Evolutionary conservation across 2,797 vertebrate genomes (phyloP), one percentile per base, ranked within the genome.

Genomic region (Percopsis omiscomaycus): DNA sequence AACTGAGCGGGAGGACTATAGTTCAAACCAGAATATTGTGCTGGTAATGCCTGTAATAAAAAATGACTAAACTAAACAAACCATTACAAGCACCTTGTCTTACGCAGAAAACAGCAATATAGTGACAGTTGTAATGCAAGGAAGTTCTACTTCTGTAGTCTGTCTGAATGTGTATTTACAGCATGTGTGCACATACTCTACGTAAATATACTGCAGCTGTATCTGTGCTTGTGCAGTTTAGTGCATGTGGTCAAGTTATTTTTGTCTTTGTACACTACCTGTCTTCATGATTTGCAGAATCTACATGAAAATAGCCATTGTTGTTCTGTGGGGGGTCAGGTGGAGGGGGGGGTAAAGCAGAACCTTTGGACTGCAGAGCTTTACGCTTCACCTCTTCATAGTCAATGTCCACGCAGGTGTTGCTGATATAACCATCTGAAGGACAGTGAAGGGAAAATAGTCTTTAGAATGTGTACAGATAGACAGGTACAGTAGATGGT

Each of bases 341-440:
- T 27, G 90, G 89, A 3, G 86, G 78, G 1, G 87, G 90, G 48
- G 89, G 82, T 60, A 86, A 61, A 0, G 4, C 1, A 2, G 32
- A 29, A 65, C 59, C 77, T 70, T 60, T 71, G 42, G 66, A 29
- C 46, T 69, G 62, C 5, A 76, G 76, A 0, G 77, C 15, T 70
- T 84, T 89, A 1, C 84, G 81, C 59, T 90, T 93, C 61, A 93
- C 87, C 54, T 74, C 90, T 56, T 94, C 92, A 52, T 92, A 92
- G 74, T 93, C 90, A 46, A 93, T 59, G 59, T 93, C 90, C 74
- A 94, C 89, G 73, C 89, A 92, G 0, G 77, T 79, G 80, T 91
- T 93, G 71, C 81, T 91, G 68, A 94, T 90, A 79, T 92, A 94
- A 37, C 93, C 93, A 2, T 89, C 93, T 94, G 75, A 9, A 72